Percentiles rank a stretch among this genome's conserved stretches.
Evolutionary conservation across 2,113 vertebrate genomes (phyloP).

Genomic region (Australoheros scitulus): DNA sequence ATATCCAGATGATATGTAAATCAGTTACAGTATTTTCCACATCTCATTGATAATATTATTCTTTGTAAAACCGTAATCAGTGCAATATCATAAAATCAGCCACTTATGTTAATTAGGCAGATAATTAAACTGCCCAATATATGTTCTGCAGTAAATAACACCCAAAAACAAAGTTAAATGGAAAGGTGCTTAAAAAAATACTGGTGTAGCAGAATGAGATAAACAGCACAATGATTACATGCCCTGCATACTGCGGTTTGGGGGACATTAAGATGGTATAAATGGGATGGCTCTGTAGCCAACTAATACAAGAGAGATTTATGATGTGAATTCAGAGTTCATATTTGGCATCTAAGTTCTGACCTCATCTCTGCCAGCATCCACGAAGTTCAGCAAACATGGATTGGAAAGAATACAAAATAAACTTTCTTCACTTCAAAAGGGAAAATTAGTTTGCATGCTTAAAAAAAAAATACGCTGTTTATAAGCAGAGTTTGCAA

Average conservation of each 20-base stretch:
- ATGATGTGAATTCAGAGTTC: conserved; percentile 21
- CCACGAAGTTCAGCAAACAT: conserved; percentile 25
- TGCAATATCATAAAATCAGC: neutral
- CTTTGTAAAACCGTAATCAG: neutral
- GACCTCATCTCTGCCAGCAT: conserved; percentile 9
- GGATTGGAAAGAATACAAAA: neutral
- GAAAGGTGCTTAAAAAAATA: neutral
- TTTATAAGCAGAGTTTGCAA: neutral
- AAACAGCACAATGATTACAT: neutral
- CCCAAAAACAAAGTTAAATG: neutral
- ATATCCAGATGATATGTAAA: neutral
- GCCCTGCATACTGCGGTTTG: neutral
- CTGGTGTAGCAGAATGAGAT: neutral
- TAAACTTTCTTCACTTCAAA: neutral
- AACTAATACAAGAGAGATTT: conserved; percentile 1
- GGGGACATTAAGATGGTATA: neutral
- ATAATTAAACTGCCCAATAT: neutral
- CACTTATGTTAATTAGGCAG: neutral
- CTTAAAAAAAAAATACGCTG: neutral
- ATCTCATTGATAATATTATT: neutral
- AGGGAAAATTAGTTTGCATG: neutral
- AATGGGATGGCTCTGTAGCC: neutral
- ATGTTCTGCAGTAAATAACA: neutral
- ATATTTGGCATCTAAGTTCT: conserved; percentile 24
- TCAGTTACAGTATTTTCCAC: neutral